These are phyloP conservation scores for Pristionchus exspectatus DNA, from an alignment of 2,888 invertebrate genomes.

Conservation along the genomic window DNA sequence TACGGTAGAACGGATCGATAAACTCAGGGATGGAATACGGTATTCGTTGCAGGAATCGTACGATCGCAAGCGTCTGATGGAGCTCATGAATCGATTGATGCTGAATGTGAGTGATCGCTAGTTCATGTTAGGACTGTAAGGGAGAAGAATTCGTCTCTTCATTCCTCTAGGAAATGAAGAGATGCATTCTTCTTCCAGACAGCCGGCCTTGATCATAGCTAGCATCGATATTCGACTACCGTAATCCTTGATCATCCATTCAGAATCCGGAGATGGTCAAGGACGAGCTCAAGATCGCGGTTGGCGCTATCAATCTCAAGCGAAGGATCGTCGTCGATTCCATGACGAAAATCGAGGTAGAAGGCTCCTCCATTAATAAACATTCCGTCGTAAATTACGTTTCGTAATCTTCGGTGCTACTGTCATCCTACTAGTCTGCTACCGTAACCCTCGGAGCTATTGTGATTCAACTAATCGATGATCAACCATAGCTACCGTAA, in stretches of 20 bases:
- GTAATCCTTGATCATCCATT: neutral
- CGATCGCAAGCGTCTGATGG: constrained; percentile 46
- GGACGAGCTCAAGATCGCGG: constrained; percentile 48
- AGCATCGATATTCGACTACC: neutral
- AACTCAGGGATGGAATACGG: neutral
- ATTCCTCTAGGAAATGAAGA: too few relatives aligned
- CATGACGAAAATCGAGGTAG: constrained; percentile 42
- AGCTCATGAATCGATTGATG: constrained; percentile 24
- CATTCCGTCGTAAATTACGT: neutral
- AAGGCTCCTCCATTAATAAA: neutral
- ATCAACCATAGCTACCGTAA: neutral
- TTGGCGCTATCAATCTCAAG: constrained; percentile 45
- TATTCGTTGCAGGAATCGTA: constrained; percentile 28
- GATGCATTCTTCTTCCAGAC: neutral
- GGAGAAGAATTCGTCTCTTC: too few relatives aligned
- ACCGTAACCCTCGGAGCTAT: too few relatives aligned
- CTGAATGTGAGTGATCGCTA: neutral
- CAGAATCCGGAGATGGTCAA: constrained; percentile 25
- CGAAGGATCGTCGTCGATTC: neutral
- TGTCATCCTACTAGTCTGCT: too few relatives aligned
- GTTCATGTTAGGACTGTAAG: too few relatives aligned
- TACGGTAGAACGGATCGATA: neutral
- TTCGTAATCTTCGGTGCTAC: too few relatives aligned
- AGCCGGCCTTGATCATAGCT: too few relatives aligned
- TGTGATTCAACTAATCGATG: too few relatives aligned